Conservation (phyloP, 1,140 invertebrate species). For the Nasonia vitripennis region DNA sequence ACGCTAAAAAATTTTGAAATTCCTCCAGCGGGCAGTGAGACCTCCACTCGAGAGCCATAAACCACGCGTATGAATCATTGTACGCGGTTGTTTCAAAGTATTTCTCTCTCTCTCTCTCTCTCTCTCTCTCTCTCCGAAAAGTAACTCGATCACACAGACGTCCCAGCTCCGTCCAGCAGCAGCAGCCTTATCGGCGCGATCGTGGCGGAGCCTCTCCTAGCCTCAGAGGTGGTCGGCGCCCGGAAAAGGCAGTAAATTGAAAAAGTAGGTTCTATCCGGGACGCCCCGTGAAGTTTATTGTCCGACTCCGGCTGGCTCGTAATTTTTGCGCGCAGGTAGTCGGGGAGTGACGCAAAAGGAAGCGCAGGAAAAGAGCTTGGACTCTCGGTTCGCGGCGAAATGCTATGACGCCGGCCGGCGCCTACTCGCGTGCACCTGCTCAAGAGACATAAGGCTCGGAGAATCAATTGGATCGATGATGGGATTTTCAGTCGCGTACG, state of each 20-base stretch:
- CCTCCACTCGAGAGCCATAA: background rate
- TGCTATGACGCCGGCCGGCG: slow-evolving; percentile 65
- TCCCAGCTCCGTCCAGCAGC: background rate
- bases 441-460: no score
- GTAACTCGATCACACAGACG: slow-evolving; percentile 9
- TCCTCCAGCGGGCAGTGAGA: background rate
- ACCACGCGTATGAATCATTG: slow-evolving; percentile 16
- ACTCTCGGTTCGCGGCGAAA: slow-evolving; percentile 10
- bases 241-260: slow-evolving; percentile 29
- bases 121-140: background rate
- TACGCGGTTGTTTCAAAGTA: slow-evolving; percentile 8
- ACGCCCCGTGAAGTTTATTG: slow-evolving; percentile 54
- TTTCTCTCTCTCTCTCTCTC: background rate
- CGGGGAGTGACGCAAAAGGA: slow-evolving; percentile 43
- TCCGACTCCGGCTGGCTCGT: slow-evolving; percentile 55
- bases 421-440: slow-evolving; percentile 18
- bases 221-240: slow-evolving; percentile 12
- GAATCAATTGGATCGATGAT: background rate
- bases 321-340: slow-evolving; percentile 67
- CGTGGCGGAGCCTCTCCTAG: background rate
- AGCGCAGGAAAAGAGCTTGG: slow-evolving; percentile 27
- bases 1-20: background rate
- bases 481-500: no score
- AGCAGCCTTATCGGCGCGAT: slow-evolving; percentile 18
- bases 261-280: slow-evolving; percentile 28